These are phyloP conservation scores for Takifugu flavidus DNA, from an alignment of 2,113 vertebrate genomes.

Conservation along the genomic window DNA sequence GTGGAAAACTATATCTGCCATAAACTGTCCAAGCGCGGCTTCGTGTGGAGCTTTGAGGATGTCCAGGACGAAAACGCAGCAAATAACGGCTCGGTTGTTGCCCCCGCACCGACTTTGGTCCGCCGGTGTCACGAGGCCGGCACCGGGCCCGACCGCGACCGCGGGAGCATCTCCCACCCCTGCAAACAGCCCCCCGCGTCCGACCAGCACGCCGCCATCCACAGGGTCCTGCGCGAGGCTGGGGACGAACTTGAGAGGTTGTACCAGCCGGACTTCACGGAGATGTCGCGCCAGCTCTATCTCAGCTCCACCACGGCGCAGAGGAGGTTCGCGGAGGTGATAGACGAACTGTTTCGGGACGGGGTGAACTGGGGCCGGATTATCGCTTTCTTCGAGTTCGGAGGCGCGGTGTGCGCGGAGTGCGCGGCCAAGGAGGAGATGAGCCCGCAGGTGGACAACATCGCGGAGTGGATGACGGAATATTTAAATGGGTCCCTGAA, in stretches of 20 bases:
- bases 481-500: constrained; percentile 93
- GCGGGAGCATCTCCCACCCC: constrained; percentile 31
- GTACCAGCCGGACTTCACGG: constrained; percentile 90
- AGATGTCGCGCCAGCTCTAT: constrained; percentile 92
- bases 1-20: constrained; percentile 77
- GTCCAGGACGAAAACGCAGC: constrained; percentile 48
- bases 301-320: constrained; percentile 85
- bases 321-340: constrained; percentile 87
- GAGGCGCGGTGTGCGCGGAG: constrained; percentile 92
- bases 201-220: constrained; percentile 73
- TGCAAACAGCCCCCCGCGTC: constrained; percentile 38
- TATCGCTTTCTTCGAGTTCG: constrained; percentile 98
- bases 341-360: constrained; percentile 96
- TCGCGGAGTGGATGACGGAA: constrained; percentile 95
- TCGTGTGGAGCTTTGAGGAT: constrained; percentile 57
- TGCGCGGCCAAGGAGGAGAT: constrained; percentile 90
- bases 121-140: constrained; percentile 57
- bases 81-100: constrained; percentile 56
- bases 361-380: constrained; percentile 98
- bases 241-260: constrained; percentile 90
- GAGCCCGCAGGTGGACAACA: constrained; percentile 87
- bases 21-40: constrained; percentile 75
- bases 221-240: constrained; percentile 85
- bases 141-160: constrained; percentile 47
- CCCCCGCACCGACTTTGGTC: constrained; percentile 64